Base-by-base conservation (phyloP, 2,888 invertebrate genomes). In the Nephrocerus scutellatus region DNA sequence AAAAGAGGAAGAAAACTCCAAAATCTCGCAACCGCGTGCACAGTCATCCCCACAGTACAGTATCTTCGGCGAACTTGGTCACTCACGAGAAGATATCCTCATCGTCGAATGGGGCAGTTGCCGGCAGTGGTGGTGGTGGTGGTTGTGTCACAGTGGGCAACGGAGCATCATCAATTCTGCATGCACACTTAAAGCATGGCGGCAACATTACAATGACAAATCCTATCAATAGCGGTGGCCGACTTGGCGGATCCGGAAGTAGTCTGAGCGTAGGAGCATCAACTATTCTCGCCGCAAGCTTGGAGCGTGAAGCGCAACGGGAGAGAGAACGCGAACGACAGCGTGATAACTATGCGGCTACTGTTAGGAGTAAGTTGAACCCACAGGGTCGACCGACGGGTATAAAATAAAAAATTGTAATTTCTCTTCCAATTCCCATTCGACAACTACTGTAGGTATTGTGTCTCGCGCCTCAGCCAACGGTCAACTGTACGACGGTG, bases 241-340 rank as follows among this genome's bases (percentile, higher is more conserved):
- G 53, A 12, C 62, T 51, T 32, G 59, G 69, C 10, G 74, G 74
- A 33, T 73, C 75, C 3, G 63, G 73, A 55, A 72, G 73, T 52
- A 75, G 74, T 51, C 71, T 76, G 43, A 74, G 73, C 15, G 73
- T 74, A 7, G 75, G 75, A 29, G 74, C 76, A 37, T 74, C 75
- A 49, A 75, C 74, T 30, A 78, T 78, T 39, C 68, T 80, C 26
- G 78, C 76, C 13, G 74, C 75, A 43, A 71, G 62, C 36, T 53
- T 70, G 38, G 71, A 73, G 29, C 55, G 70, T 4, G 69, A 70
- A 30, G 55, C 58, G 1, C 60, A 70, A 36, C 67, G 70, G 0
- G 61, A 62, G 25, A 53, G 70, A 1, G 62, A 65, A 36, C 56
- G 68, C n/a, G 66, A 69, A 22, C 56, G 60, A 29, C 63, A 66